Base-by-base conservation (phyloP, 2,113 vertebrate species). In the Chaetodon auriga region DNA sequence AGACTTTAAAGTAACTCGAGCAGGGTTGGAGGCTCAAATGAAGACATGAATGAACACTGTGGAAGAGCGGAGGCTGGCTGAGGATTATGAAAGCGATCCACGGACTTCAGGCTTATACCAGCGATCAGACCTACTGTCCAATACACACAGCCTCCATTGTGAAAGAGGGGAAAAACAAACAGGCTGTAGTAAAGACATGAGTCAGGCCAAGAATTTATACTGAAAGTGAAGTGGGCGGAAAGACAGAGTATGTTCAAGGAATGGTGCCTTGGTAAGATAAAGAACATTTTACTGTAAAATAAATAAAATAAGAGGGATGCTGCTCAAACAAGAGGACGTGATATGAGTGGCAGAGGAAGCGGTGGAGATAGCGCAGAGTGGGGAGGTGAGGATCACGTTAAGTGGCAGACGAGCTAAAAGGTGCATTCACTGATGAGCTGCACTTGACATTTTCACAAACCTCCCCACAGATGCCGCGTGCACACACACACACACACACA, bases 81-180 rank as follows among this genome's bases (percentile, higher is more conserved):
- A 74, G 65, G 77, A 82, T 87, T 82, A 84, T 80, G 48, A 86
- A 87, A 82, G 76, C 48, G 72, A 82, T 85, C 48, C 71, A 72
- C 5, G 35, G 16, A 68, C 79, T 75, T 68, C 68, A 79, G 77
- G 80, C 62, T 89, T 71, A 79, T 58, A 82, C 15, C 75, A 77
- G 69, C 41, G 63, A 80, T 84, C 61, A 60, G 41, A 72, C 57
- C 54, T n/a, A 68, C 63, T 61, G 68, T 82, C 70, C 55, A 75
- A 38, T 25, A 51, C 48, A 75, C 58, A 68, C 60, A 62, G 60
- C 38, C n/a, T 53, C 45, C 5, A 21, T 36, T 80, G 46, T 71
- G 54, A 58, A 68, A 41, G 68, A 38, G 18, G 64, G 68, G 21
- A 65, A 51, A 51, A 65, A 63, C 13, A 41, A 74, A 49, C 15